Evolutionary conservation across 2,888 invertebrate genomes (phyloP), one percentile per base, ranked within the genome.

Genomic region (Cephus runcator): DNA sequence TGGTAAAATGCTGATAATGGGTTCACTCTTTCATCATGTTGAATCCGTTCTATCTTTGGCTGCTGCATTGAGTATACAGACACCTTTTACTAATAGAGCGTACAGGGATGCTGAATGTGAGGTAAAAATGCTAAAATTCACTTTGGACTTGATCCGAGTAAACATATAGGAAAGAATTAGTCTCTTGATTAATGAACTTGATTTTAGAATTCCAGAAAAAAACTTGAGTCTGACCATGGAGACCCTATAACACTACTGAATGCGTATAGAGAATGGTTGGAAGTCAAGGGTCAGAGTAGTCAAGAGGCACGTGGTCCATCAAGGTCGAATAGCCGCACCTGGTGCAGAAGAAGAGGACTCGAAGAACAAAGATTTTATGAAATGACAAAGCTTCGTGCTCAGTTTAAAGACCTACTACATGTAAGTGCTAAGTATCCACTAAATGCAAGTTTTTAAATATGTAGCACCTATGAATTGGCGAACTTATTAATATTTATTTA

Each of bases 311-410:
- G 88, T 79, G 81, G 88, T 83, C 77, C 90, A 83, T 82, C 88
- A 76, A 85, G 83, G 79, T 83, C 80, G 11, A 56, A 56, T 9
- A 90, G 90, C 78, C 93, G 95, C 73, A 94, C 95, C 79, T 99
- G 99, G 99, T 98, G 98, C 85, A 94, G 94, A 82, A 94, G 96
- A 78, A 93, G 98, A 79, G 98, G 98, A 0, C 93, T 99, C 11
- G 99, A 99, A 91, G 99, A 99, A 90, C 99, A 99, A 91, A 93
- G 99, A 34, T 96, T 99, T 87, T 99, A 99, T 88, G 99, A 99
- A 92, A 96, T 98, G 87, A 97, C 97, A 0, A 99, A 99, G 92
- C 92, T 99, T 11, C 94, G 98, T 68, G 94, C 95, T 34, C 99
- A 99, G 91, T 96, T 98, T 86, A 94, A 96, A 88, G 95, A 96